Evolutionary conservation across 2,888 invertebrate species (phyloP), one percentile per base, ranked within the genome.

Genomic region (Sarcophaga subvicina): DNA sequence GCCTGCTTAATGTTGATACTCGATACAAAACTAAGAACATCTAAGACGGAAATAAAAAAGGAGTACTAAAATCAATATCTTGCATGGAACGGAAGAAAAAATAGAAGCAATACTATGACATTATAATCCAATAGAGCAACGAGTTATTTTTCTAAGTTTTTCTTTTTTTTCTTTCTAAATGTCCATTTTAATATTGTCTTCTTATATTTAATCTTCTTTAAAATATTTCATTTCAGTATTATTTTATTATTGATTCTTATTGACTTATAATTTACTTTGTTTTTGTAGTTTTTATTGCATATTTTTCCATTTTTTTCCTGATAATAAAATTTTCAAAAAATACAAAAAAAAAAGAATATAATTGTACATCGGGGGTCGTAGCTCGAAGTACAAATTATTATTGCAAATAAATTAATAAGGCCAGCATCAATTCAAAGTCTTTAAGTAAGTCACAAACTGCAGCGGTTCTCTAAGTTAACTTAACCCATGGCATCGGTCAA

Each of bases 51-150:
- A 67, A 10, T 20, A 47, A 22, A 20, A 72, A n/a, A 64, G 49
- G 49, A 64, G 25, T 17, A 25, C 17, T 45, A 64, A 22, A 25
- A 49, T 27, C 64, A 27, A 49, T 49, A 75, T 37, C 2, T 37
- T 37, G 10, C 8, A 37, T 49, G 25, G 8, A 49, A 37, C 22
- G 37, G 25, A 49, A 70, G 6, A 5, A 14, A 14, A 6, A 70
- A 49, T 49, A 14, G 49, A 17, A 70, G 45, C 60, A 20, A 17
- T 67, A 60, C 17, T 64, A 80, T 80, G 67, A 62, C 49, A 77
- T 72, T 49, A 71, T 66, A 71, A 77, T 77, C 37, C 8, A 45
- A 66, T 71, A 5, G 63, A 70, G 37, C 17, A 54, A 54, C 1
- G 70, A 49, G 20, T 59, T 64, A 14, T 27, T 20, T 71, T 63